Conservation (phyloP, 30 jellyfish, hydroid and myxozoan species). For the Turritopsis dohrnii region DNA sequence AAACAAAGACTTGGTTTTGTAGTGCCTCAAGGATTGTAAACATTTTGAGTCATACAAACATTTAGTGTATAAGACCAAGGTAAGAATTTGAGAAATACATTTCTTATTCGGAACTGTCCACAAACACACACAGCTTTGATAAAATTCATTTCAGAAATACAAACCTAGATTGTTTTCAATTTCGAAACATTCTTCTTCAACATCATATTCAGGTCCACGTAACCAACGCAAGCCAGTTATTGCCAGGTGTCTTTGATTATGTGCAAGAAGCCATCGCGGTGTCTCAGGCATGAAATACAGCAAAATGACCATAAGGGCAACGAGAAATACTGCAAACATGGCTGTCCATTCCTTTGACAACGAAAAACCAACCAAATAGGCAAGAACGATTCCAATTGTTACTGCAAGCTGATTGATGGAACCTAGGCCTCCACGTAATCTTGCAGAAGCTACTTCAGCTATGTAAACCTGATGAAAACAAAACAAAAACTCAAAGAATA, state of each 20-base stretch:
- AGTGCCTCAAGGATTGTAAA: too few relatives aligned
- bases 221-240: conserved; percentile 57
- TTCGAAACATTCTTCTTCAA: conserved; percentile 91
- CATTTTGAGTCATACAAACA: too few relatives aligned
- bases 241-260: conserved; percentile 66
- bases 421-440: conserved; percentile 92
- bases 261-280: conserved; percentile 95
- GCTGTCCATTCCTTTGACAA: conserved; percentile 82
- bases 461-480: conserved; percentile 61
- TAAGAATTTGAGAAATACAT: too few relatives aligned
- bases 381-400: conserved; percentile 61
- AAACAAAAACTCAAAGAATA: background rate
- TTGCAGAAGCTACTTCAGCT: conserved; percentile 83
- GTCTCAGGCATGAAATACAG: conserved; percentile 94
- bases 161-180: conserved; percentile 88
- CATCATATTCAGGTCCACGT: conserved; percentile 82
- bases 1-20: too few relatives aligned
- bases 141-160: too few relatives aligned
- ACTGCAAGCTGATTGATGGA: conserved; percentile 90
- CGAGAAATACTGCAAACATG: conserved; percentile 59
- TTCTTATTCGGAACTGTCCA: too few relatives aligned
- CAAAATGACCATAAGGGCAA: conserved; percentile 49
- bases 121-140: too few relatives aligned
- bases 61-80: too few relatives aligned
- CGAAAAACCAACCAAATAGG: conserved; percentile 52